Evolutionary conservation across 2,888 invertebrate genomes (phyloP), one percentile per base, ranked within the genome.

Genomic region (Seladonia tumulorum): DNA sequence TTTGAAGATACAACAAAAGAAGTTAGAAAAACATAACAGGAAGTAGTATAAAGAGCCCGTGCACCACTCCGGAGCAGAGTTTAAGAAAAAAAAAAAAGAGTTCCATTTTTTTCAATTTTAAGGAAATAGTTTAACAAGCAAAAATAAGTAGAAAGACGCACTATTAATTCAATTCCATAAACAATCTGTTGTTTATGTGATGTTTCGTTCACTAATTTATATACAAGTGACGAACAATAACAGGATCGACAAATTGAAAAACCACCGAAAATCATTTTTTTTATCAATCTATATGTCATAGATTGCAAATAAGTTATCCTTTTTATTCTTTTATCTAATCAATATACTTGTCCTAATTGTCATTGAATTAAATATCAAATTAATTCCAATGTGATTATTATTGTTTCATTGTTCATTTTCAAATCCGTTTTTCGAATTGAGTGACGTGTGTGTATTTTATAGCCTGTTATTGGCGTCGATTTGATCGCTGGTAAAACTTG

Each of bases 31-130:
- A 72, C 53, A 49, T 53, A 82, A 77, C 66, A 45, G 53, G 72
- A 25, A 73, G 39, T 82, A 83, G 29, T 22, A 49, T 68, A 29
- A 60, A 74, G 49, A 78, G 39, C 84, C 85, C 78, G 68, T 75
- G 75, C 85, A 85, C 85, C 85, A 85, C 85, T 85, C 85, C 85
- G 71, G 63, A 83, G 29, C 71, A 85, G 85, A 85, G 85, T 83
- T 83, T 47, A 49, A 79, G 72, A 79, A 79, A 63, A 8, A 78
- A 79, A 79, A 63, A 8, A 78, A 49, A 60, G 73, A 78, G 60
- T 66, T 72, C 22, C 18, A 25, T 66, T 73, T 66, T 80, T 16
- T 78, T 82, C 29, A 57, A n/a, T 77, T 68, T 70, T 77, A 76
- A 57, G 29, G 10, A 29, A 47, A 25, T 63, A 73, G 66, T 47